A percentile compares a stretch with the other conserved stretches of the same genome.
phyloP scores from a whole-genome alignment of 2,888 invertebrate genomes.

The Drosophila demipolita region DNA sequence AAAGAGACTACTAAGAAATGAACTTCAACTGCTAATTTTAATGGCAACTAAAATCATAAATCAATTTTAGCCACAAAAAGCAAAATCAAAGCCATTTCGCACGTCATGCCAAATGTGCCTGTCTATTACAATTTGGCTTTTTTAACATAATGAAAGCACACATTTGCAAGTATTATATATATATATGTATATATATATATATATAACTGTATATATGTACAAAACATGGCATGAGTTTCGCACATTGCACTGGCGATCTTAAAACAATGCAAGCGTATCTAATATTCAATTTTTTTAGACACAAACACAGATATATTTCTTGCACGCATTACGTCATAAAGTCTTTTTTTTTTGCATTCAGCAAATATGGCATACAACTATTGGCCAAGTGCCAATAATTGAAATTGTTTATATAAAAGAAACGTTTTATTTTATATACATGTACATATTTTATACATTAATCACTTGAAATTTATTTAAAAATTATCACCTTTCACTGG shows the following conservation, averaged over 20 bases:
- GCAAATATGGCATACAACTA: conserved; percentile 30
- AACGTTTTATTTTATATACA: neutral
- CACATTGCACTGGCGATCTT: conserved; percentile 20
- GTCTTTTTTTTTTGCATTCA: conserved; percentile 9
- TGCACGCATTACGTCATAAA: conserved; percentile 57
- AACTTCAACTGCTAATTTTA: conserved; percentile 9
- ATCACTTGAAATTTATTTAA: conserved; percentile 2
- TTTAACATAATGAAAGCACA: conserved; percentile 5
- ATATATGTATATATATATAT: conserved; percentile 10
- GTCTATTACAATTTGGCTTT: conserved; percentile 43
- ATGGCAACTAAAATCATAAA: conserved; percentile 7
- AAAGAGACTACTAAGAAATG: conserved; percentile 24
- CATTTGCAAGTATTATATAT: conserved; percentile 1
- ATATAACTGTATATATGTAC: neutral
- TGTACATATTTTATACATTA: neutral
- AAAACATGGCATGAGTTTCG: conserved; percentile 21
- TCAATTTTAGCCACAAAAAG: conserved; percentile 11
- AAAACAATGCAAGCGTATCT: conserved; percentile 12
- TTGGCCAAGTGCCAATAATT: conserved; percentile 52
- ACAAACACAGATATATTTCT: conserved; percentile 23
- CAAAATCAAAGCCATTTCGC: conserved; percentile 35
- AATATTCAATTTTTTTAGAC: neutral
- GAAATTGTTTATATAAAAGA: conserved; percentile 18
- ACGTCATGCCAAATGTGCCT: conserved; percentile 56
- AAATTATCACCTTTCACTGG: conserved; percentile 54